These are phyloP conservation scores for Pipistrellus kuhlii DNA, from an alignment of 2,797 vertebrate genomes.

Conservation along the genomic window DNA sequence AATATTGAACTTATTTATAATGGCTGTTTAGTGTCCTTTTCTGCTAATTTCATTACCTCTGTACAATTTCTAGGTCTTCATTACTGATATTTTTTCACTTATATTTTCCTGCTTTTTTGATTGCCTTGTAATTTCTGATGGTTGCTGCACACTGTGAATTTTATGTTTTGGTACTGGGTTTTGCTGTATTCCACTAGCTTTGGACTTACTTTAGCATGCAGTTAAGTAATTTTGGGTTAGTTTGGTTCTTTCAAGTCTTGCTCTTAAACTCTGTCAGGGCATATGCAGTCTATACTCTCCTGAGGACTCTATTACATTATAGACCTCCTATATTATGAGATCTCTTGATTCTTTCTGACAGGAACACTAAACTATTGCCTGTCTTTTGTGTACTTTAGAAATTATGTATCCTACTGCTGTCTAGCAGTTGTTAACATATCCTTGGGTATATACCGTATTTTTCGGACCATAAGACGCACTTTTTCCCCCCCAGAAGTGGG, in stretches of 20 bases:
- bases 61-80: neutral
- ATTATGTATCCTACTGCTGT: neutral
- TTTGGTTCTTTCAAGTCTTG: neutral
- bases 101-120: neutral
- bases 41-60: neutral
- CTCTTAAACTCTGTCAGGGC: neutral
- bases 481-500: no score
- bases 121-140: constrained; percentile 20
- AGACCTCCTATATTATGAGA: neutral
- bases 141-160: neutral
- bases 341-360: neutral
- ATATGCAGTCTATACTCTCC: neutral
- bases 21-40: constrained; percentile 7
- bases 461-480: no score
- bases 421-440: neutral
- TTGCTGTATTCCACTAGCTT: constrained; percentile 27
- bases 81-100: neutral
- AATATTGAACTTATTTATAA: neutral
- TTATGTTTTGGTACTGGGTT: neutral
- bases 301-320: neutral
- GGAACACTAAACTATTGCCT: neutral
- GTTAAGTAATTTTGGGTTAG: neutral
- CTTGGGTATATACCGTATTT: neutral
- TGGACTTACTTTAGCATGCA: neutral
- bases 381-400: neutral